Base-by-base conservation (phyloP, 1,140 invertebrate species). In the Forficula auricularia region DNA sequence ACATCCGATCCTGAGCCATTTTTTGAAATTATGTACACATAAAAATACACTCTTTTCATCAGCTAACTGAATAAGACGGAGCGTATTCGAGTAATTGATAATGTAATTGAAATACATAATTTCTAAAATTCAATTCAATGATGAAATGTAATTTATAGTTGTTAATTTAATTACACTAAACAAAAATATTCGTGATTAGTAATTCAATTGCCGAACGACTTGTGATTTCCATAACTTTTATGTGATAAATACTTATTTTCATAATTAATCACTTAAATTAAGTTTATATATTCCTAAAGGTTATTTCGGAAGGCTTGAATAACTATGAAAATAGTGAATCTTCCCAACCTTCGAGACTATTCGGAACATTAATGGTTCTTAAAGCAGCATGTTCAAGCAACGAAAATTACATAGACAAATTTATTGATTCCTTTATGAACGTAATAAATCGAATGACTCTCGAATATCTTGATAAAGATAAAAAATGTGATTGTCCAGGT, bases 331-430 rank as follows among this genome's bases (percentile, higher is more conserved):
- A 89, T 61, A 82, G 77, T 41, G 62, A 74, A 1, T 71, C 74
- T 45, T 77, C 80, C 2, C 74, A 75, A 22, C 75, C 82, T 0
- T 73, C 77, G 1, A 75, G 76, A 16, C 59, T 97, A 4, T 87
- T 89, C 55, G 85, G 88, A 8, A 86, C 90, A 0, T 59, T 96
- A 15, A 95, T 96, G 90, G 87, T 95, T 56, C 62, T 96, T 31
- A 96, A 96, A 64, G 89, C 91, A 1, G 89, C 88, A 10, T 90
- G 86, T 55, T 69, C 76, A 0, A 88, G 83, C 52, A 88, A 86
- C 61, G 73, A 81, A 10, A 79, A 79, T 44, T 96, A 95, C 61
- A 87, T 97, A 20, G 91, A 97, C 64, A 64, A 87, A 8, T 63
- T 95, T 36, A 82, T 95, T 44, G 75, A 81, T n/a, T 79, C 84